Evolutionary conservation across 2,113 vertebrate species (phyloP).

Genomic region (Brevimyrus niger): DNA sequence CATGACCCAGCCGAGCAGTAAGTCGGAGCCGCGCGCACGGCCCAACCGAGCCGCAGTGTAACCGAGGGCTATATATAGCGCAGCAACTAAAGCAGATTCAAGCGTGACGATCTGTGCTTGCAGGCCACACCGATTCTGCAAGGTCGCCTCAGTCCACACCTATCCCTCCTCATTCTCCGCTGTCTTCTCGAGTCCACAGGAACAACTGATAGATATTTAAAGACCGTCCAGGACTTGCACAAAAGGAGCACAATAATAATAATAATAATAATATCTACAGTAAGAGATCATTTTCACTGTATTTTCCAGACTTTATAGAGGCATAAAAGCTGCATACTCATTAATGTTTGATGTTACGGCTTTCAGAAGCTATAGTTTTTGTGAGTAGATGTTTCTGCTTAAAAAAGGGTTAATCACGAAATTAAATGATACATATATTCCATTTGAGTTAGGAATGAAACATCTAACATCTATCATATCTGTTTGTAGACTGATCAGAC

Average conservation of each 20-base stretch:
- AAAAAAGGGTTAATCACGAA: neutral
- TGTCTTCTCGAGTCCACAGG: neutral
- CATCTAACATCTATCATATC: neutral
- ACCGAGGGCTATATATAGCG: neutral
- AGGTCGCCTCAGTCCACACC: neutral
- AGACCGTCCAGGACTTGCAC: neutral
- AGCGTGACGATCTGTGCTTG: neutral
- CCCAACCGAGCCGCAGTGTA: neutral
- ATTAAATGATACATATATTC: neutral
- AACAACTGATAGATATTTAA: neutral
- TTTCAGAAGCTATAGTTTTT: neutral
- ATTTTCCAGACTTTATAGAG: neutral
- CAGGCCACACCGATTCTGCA: neutral
- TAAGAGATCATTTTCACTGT: neutral
- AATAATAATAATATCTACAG: neutral
- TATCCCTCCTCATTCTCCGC: neutral
- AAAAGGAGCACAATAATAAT: neutral
- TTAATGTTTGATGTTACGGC: neutral
- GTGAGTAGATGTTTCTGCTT: neutral
- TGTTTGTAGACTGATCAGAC: neutral
- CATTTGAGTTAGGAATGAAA: neutral
- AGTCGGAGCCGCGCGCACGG: neutral
- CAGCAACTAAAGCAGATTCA: neutral
- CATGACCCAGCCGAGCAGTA: neutral
- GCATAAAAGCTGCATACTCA: neutral